Percentiles rank a stretch among this genome's conserved stretches.
phyloP scores from a whole-genome alignment of 2,888 invertebrate genomes.

The Saturnia japonica region DNA sequence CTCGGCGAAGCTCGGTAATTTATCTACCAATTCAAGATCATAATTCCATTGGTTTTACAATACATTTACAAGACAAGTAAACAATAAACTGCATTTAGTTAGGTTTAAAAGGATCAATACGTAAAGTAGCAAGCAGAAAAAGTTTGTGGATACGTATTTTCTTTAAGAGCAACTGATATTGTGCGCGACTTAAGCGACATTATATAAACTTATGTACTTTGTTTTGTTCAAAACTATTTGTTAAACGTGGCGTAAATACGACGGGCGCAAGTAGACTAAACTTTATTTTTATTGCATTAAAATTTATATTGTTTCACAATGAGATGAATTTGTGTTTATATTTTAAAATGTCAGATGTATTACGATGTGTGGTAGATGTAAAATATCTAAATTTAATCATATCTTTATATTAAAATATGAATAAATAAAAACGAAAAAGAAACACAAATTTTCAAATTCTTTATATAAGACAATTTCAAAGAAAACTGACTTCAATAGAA shows the following conservation, averaged over 20 bases:
- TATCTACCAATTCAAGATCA: no score
- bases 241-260: not conserved
- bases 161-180: not conserved
- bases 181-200: not conserved
- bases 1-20: no score
- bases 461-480: no score
- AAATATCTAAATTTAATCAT: no score
- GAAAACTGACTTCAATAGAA: no score
- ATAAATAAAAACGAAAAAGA: no score
- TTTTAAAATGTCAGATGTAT: not conserved
- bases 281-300: not conserved
- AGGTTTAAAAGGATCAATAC: not conserved
- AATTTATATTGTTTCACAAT: not conserved
- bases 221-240: not conserved
- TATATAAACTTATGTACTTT: not conserved
- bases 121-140: not conserved
- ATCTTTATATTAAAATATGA: no score
- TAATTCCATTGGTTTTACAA: no score
- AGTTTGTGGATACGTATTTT: not conserved
- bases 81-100: not conserved
- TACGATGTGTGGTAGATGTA: no score
- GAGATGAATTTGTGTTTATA: not conserved
- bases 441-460: no score
- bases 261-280: not conserved
- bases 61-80: not conserved